phyloP scores from a whole-genome alignment of 2,113 vertebrate genomes.

The Ivindomyrus marchei region DNA sequence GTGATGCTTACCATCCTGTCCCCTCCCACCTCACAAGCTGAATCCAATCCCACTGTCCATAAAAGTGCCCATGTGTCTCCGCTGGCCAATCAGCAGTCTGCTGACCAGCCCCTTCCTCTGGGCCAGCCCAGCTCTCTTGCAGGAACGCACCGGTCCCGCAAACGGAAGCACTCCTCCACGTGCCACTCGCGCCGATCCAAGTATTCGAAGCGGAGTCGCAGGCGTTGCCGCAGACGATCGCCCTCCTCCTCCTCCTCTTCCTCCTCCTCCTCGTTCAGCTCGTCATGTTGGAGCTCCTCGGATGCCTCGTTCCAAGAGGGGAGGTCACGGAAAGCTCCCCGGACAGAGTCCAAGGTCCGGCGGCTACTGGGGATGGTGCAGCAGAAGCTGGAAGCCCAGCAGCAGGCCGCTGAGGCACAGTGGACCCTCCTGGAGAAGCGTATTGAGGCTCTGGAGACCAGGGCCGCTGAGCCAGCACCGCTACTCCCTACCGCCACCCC shows the following conservation, averaged over 20 bases:
- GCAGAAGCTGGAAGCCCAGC: conserved; percentile 37
- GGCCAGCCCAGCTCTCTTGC: conserved; percentile 19
- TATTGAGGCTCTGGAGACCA: conserved; percentile 34
- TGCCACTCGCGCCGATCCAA: conserved; percentile 21
- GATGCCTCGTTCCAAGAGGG: conserved; percentile 20
- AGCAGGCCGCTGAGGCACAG: conserved; percentile 33
- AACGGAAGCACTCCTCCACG: conserved; percentile 11
- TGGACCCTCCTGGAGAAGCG: conserved; percentile 37
- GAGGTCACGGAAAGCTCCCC: conserved; percentile 4
- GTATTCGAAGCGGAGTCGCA: conserved; percentile 17
- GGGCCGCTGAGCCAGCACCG: neutral
- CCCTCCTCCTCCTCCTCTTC: conserved; percentile 24
- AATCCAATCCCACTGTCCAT: neutral
- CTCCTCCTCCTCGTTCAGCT: conserved; percentile 17
- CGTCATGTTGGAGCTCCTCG: conserved; percentile 29
- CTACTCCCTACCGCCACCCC: neutral
- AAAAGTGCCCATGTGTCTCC: conserved; percentile 22
- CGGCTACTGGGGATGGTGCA: conserved; percentile 32
- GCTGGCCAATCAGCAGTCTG: conserved; percentile 25
- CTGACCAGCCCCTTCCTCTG: conserved; percentile 11
- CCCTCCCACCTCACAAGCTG: conserved; percentile 22
- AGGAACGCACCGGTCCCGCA: conserved; percentile 5
- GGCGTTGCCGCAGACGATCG: conserved; percentile 19
- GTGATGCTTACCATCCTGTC: conserved; percentile 39
- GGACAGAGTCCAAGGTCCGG: neutral